Conservation (phyloP, 1,140 invertebrate genomes). For the Lepeophtheirus salmonis region DNA sequence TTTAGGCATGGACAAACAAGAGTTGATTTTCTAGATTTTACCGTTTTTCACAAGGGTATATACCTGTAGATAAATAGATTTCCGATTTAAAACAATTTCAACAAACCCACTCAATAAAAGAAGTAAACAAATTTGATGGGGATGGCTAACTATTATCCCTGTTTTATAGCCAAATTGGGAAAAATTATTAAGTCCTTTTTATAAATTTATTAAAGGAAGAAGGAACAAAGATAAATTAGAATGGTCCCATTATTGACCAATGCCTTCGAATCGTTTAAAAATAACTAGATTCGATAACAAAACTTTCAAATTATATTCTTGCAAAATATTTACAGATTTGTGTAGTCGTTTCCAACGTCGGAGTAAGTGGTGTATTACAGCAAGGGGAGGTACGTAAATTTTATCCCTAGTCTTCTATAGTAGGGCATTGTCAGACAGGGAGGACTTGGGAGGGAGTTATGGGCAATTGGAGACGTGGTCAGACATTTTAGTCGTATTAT, state of each 20-base stretch:
- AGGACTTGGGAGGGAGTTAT: neutral
- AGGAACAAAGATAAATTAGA: too few species aligned
- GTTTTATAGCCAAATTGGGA: neutral
- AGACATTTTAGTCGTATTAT: too few species aligned
- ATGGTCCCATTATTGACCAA: neutral
- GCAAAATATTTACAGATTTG: neutral
- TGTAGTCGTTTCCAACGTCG: neutral
- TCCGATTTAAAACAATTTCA: neutral
- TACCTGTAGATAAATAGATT: neutral
- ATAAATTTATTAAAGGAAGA: neutral
- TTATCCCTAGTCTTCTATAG: neutral
- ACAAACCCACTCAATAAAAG: neutral
- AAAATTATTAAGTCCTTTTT: neutral
- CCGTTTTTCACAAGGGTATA: neutral
- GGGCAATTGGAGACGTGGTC: neutral
- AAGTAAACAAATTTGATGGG: neutral
- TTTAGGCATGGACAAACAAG: too few species aligned
- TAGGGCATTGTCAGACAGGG: neutral
- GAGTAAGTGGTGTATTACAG: too few species aligned
- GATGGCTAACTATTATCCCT: neutral
- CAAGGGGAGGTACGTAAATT: neutral
- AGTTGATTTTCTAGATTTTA: too few species aligned
- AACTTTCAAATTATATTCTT: neutral
- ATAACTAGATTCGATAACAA: neutral
- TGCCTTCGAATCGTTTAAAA: neutral